Conservation (phyloP, 2,888 invertebrate species). For the Orthosia gothica region DNA sequence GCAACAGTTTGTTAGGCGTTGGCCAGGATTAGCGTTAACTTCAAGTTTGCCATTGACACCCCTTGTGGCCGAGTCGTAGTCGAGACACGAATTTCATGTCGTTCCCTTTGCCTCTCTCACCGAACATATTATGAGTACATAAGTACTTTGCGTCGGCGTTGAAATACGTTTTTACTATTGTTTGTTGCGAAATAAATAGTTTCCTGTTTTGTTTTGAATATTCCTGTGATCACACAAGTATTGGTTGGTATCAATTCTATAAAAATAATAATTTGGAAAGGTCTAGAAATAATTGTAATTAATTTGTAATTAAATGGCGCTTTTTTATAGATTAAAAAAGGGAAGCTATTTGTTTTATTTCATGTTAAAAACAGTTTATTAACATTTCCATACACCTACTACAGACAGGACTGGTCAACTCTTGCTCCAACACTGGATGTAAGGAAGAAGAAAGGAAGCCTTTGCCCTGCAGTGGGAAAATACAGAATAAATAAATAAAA, state of each 20-base stretch:
- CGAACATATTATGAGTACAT: not conserved
- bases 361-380: not conserved
- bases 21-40: slow-evolving; percentile 24
- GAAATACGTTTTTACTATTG: slow-evolving; percentile 16
- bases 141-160: not conserved
- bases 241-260: too few relatives aligned
- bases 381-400: not conserved
- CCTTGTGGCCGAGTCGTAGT: slow-evolving; percentile 4
- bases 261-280: too few relatives aligned
- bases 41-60: slow-evolving; percentile 11
- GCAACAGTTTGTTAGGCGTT: not conserved
- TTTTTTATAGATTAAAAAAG: too few relatives aligned
- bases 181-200: too few relatives aligned
- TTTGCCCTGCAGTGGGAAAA: not conserved
- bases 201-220: too few relatives aligned
- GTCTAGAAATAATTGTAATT: too few relatives aligned
- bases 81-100: slow-evolving; percentile 22
- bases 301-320: too few relatives aligned
- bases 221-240: too few relatives aligned
- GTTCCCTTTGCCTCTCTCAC: slow-evolving; percentile 9
- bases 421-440: not conserved
- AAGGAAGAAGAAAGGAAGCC: not conserved
- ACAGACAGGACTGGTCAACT: not conserved
- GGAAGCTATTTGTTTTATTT: not conserved
- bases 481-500: too few relatives aligned